A percentile compares a stretch with the other conserved stretches of the same genome.
Conservation (phyloP, 2,888 invertebrate genomes). For the Chironomus riparius region DNA sequence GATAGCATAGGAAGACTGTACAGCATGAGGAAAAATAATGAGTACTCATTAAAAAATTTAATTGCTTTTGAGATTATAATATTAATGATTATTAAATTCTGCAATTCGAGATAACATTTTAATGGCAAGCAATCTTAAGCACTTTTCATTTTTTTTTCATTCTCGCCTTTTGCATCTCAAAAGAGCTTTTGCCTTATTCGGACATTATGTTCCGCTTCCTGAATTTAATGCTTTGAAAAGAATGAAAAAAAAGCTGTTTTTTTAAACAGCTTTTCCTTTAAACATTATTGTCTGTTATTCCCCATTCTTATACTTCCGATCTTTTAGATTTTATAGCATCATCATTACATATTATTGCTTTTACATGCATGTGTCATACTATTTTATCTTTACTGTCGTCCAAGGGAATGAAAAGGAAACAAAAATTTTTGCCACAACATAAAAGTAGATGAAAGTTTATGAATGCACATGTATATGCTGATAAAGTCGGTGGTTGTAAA, state of each 20-base stretch:
- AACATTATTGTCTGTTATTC: background rate
- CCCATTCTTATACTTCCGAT: background rate
- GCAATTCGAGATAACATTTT: conserved; percentile 9
- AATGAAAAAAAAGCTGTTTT: background rate
- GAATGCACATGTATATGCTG: background rate
- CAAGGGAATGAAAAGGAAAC: background rate
- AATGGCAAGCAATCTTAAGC: background rate
- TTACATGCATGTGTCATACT: background rate
- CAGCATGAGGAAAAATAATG: background rate
- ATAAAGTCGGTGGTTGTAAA: background rate
- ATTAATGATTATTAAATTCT: conserved; percentile 20
- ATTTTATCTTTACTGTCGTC: background rate
- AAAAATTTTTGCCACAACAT: background rate
- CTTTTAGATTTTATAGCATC: background rate
- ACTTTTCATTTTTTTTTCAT: background rate
- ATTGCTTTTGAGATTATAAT: conserved; percentile 17
- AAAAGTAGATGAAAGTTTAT: background rate
- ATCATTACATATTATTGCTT: background rate
- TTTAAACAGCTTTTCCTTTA: background rate
- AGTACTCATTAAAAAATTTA: conserved; percentile 18
- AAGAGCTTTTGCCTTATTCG: background rate
- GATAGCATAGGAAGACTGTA: background rate
- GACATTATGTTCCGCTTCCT: background rate
- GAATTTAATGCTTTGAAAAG: background rate
- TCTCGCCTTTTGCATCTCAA: background rate